Conservation (phyloP, 1,140 invertebrate species). For the Drosophila sturtevanti region DNA sequence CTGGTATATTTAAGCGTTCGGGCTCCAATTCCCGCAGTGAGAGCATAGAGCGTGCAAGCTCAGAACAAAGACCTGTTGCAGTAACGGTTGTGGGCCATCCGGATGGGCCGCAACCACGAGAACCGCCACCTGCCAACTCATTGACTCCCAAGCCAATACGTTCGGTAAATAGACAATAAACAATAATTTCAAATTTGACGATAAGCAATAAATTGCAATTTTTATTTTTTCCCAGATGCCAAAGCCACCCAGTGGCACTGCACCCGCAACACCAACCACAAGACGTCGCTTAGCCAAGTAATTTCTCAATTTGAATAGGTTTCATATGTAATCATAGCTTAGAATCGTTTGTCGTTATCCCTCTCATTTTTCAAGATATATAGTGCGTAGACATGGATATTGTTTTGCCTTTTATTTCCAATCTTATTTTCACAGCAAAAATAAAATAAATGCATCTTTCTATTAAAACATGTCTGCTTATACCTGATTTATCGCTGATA, state of each 20-base stretch:
- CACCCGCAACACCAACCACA: constrained; percentile 73
- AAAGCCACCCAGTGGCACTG: constrained; percentile 69
- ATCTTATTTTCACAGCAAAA: constrained; percentile 38
- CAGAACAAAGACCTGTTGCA: constrained; percentile 72
- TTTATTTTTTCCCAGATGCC: constrained; percentile 56
- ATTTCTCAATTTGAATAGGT: constrained; percentile 38
- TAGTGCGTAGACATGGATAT: constrained; percentile 33
- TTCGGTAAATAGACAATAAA: constrained; percentile 44
- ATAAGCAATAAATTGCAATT: no score
- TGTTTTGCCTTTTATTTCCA: constrained; percentile 41
- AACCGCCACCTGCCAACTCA: constrained; percentile 77
- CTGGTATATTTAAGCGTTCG: constrained; percentile 90
- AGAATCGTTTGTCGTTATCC: constrained; percentile 29
- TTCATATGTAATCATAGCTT: constrained; percentile 56
- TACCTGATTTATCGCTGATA: not conserved
- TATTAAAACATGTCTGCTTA: constrained; percentile 7
- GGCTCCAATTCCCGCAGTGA: constrained; percentile 77
- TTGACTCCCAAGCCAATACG: constrained; percentile 76
- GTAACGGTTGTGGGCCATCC: constrained; percentile 76
- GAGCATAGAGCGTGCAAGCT: constrained; percentile 67
- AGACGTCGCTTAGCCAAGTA: constrained; percentile 75
- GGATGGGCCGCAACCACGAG: constrained; percentile 70
- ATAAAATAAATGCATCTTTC: constrained; percentile 75
- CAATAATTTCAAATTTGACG: no score
- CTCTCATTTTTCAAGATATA: constrained; percentile 39